phyloP scores from a whole-genome alignment of 2,797 vertebrate genomes.

The Neosilurus hyrtlii region DNA sequence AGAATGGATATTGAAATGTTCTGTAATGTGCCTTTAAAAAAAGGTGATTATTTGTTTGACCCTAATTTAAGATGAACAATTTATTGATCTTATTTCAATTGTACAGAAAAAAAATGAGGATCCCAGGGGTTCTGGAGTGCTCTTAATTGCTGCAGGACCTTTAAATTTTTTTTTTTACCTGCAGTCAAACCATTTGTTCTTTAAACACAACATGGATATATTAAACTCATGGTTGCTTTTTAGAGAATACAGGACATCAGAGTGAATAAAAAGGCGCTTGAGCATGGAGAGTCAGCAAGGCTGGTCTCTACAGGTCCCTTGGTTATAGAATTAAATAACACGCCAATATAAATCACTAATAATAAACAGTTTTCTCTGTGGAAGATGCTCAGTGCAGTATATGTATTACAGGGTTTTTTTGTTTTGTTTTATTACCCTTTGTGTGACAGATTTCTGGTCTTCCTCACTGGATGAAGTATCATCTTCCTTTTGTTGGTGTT shows the following conservation, averaged over 20 bases:
- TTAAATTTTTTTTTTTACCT: too few relatives aligned
- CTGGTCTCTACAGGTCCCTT: not conserved
- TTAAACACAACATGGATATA: not conserved
- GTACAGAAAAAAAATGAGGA: not conserved
- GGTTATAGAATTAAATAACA: not conserved
- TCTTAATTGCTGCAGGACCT: not conserved
- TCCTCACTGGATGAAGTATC: slow-evolving; percentile 76
- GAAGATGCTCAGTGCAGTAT: not conserved
- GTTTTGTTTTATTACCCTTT: slow-evolving; percentile 65
- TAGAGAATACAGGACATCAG: too few relatives aligned
- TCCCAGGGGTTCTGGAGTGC: not conserved
- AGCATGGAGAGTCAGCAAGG: not conserved
- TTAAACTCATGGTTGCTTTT: slow-evolving; percentile 6
- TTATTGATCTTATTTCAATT: not conserved
- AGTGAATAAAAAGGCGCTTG: not conserved
- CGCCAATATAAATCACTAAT: not conserved
- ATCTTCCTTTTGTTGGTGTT: slow-evolving; percentile 52
- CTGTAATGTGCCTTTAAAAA: not conserved
- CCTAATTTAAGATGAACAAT: not conserved
- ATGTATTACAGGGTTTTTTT: too few relatives aligned
- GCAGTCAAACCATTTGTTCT: not conserved
- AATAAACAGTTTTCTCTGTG: not conserved
- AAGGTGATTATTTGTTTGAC: not conserved
- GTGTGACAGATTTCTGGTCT: slow-evolving; percentile 59
- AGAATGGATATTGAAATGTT: not conserved